Base-by-base conservation (phyloP, 1,140 invertebrate species). In the Bradysia coprophila region DNA sequence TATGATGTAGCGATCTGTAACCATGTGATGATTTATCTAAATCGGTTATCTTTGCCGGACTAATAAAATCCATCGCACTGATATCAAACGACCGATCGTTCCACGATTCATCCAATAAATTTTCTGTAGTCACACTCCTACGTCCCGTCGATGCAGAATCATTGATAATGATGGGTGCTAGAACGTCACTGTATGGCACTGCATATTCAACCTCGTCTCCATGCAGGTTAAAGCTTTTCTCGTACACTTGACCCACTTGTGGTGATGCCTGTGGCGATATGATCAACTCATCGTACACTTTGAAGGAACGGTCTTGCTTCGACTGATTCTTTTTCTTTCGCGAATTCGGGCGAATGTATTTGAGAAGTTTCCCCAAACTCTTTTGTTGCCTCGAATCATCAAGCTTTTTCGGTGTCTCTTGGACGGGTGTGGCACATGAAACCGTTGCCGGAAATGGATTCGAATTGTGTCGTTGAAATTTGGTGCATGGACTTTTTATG, bases 201-300 rank as follows among this genome's bases (percentile, higher is more conserved):
- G 44, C 44, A 39, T 45, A 45, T 16, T 45, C 44, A 13, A 45
- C 40, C 21, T 38, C 21, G 9, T 45, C 44, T 6, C 44, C 44
- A 31, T 42, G 33, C 18, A 32, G 41, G 33, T 45, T 45, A 11
- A 45, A 32, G n/a, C 41, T 28, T 11, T 21, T 41, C 19, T 45
- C 37, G 32, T 45, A 45, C n/a, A n/a, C n/a, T 6, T 13, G n/a
- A 20, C 19, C 15, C 28, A 20, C 21, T 42, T 31, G 28, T 31
- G 28, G 23, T 11, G 11, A n/a, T n/a, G 19, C 15, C 13, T 20
- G 32, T 36, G 23, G 21, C 19, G 13, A 33, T 32, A 15, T 21
- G 5, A 15, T 11, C 20, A 18, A 10, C n/a, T 23, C 19, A 4
- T 22, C 41, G 15, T 19, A 23, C 16, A 16, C 19, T 21, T 31